Evolutionary conservation across 2,888 invertebrate species (phyloP), one percentile per base, ranked within the genome.

Genomic region (Drosophila percnosoma): DNA sequence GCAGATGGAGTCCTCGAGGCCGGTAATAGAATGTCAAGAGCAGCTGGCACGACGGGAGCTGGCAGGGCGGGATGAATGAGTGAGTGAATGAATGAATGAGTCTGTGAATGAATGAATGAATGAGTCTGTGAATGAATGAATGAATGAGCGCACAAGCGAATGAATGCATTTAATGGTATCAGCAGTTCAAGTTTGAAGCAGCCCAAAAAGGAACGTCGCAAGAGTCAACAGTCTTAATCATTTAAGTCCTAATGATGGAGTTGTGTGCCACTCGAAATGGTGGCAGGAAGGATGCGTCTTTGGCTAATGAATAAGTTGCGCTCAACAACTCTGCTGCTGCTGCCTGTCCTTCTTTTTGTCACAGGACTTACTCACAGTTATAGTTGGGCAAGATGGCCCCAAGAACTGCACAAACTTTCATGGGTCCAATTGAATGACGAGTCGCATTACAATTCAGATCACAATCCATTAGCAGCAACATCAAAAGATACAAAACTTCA

Each of bases 201-300:
- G 52, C 48, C 62, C 64, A 58, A 60, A 33, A 53, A 55, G 65
- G 52, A 68, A 59, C 71, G 62, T 62, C 87, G 72, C 78, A 74
- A 87, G 77, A 78, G 78, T 80, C 81, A 45, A 45, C 24, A 11
- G 33, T 33, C 33, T 33, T 33, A 33, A 33, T 87, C 87, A 87
- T 87, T 87, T 84, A 87, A 87, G 90, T 89, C 90, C 83, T 87
- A 90, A 87, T 89, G 88, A 87, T 89, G 78, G 82, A 89, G 89
- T 84, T 89, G 81, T 68, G 52, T 24, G 15, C 68, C 73, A 70
- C 64, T 42, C 31, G 21, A 66, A 76, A 75, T 49, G 64, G 24
- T 15, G 68, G 57, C 68, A 77, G 81, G 78, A 81, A 72, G 81
- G 68, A 77, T 72, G 73, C 73, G 73, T 72, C 78, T 67, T 64